phyloP scores from a whole-genome alignment of 2,888 invertebrate species.

The Noctuana brunneofusca region DNA sequence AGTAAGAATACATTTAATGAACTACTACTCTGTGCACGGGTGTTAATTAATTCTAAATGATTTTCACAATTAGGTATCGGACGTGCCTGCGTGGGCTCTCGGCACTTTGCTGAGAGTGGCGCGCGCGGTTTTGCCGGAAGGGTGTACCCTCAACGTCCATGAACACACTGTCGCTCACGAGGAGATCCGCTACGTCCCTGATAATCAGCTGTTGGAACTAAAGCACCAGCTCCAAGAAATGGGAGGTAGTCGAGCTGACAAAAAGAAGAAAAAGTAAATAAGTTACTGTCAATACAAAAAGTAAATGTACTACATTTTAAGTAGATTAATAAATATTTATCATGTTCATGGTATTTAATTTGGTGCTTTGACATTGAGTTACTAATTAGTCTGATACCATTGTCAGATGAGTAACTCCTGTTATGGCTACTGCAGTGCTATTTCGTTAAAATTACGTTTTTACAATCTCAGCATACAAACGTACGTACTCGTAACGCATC shows the following conservation, averaged over 20 bases:
- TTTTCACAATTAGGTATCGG: slow-evolving; percentile 67
- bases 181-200: slow-evolving; percentile 90
- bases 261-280: slow-evolving; percentile 63
- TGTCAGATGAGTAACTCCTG: too few relatives aligned
- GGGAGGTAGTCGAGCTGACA: slow-evolving; percentile 78
- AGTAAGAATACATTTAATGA: too few relatives aligned
- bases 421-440: too few relatives aligned
- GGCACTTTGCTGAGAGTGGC: slow-evolving; percentile 89
- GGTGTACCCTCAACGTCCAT: slow-evolving; percentile 87
- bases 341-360: neutral
- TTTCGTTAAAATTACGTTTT: too few relatives aligned
- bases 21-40: too few relatives aligned
- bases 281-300: too few relatives aligned
- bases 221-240: slow-evolving; percentile 89
- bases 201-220: slow-evolving; percentile 89
- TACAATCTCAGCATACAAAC: too few relatives aligned
- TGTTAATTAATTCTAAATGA: too few relatives aligned
- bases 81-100: slow-evolving; percentile 84
- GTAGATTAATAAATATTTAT: neutral
- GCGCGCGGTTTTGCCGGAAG: slow-evolving; percentile 89
- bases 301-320: neutral
- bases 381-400: too few relatives aligned
- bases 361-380: too few relatives aligned
- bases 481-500: too few relatives aligned
- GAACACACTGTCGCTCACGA: slow-evolving; percentile 87